Base-by-base conservation (phyloP, 2,113 vertebrate species). In the Nothobranchius furzeri region DNA sequence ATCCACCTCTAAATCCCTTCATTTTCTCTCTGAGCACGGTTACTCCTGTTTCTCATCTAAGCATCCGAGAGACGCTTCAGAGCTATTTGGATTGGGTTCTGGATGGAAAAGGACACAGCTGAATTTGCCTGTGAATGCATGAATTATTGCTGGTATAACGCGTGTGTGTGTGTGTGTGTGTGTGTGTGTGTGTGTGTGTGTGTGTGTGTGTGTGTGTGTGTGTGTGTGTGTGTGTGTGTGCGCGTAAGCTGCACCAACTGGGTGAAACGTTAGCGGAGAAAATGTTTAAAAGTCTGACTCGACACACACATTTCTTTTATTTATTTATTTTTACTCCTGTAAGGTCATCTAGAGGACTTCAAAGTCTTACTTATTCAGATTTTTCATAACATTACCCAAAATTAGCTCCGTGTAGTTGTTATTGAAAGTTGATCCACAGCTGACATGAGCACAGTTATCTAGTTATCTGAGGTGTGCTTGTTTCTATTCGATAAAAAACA, bases 51-150 rank as follows among this genome's bases (percentile, higher is more conserved):
- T 83, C 78, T 89, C 84, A 77, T 85, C 80, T 79, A 87, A 86
- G 75, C 86, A 79, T 82, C 60, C 46, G 20, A 78, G 84, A 86
- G 85, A 84, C 84, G 86, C 81, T 89, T 82, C 73, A 69, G 82
- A 82, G 74, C 70, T 91, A 90, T 90, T 90, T 90, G 87, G 89
- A 88, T 92, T 89, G 42, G 0, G 76, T 74, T 57, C 75, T 49
- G 66, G 76, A 83, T 76, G 81, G 70, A 80, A 83, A 40, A 68
- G 64, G 76, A 79, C 70, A 62, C 76, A 76, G 68, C 12, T 49
- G 76, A 81, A 84, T 86, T 69, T 71, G 74, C 78, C 67, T 70
- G 59, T 74, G 62, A 57, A 65, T 69, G 57, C 59, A 70, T 75
- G 73, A 75, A 66, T 79, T 73, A 75, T 55, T 57, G 20, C 20